A percentile compares a stretch with the other conserved stretches of the same genome.
Conservation (phyloP, 2,113 vertebrate species). For the Myiozetetes cayanensis region DNA sequence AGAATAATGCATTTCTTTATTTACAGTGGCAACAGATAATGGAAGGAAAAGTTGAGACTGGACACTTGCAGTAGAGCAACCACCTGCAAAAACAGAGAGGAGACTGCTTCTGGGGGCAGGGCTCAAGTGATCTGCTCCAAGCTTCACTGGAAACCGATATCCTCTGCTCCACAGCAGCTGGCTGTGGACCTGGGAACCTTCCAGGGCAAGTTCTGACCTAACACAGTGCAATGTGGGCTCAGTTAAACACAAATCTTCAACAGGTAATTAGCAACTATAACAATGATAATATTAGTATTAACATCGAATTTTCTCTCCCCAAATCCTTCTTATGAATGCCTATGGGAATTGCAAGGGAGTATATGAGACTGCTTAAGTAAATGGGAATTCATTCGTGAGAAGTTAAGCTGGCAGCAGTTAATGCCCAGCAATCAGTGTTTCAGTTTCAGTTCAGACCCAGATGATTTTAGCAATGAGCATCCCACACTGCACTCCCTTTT, state of each 20-base stretch:
- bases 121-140: neutral
- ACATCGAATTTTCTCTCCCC: neutral
- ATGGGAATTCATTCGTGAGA: neutral
- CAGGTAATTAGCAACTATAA: neutral
- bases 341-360: neutral
- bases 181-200: neutral
- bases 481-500: neutral
- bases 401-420: neutral
- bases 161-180: neutral
- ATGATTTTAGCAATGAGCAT: neutral
- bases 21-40: neutral
- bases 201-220: neutral
- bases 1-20: accelerated
- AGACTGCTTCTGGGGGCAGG: neutral
- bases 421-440: neutral
- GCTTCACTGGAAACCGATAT: neutral
- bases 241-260: neutral
- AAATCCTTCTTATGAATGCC: neutral
- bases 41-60: neutral
- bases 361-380: neutral
- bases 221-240: neutral
- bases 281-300: neutral
- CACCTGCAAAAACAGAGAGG: neutral
- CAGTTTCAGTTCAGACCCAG: neutral
- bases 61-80: neutral